These are phyloP conservation scores for Polymixis flavicincta DNA, from an alignment of 2,888 invertebrate species.

Conservation along the genomic window DNA sequence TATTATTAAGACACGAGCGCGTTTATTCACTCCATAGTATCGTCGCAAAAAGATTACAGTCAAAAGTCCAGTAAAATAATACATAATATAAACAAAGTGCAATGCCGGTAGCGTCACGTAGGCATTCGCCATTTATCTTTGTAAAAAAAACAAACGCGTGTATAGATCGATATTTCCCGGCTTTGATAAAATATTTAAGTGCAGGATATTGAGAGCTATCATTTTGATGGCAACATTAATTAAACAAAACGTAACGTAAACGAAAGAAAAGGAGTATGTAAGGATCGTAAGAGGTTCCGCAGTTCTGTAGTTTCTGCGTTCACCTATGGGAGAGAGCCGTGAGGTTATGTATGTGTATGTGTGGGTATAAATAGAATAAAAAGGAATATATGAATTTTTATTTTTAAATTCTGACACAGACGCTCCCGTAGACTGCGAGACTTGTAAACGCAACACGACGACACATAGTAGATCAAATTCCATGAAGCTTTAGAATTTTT, in stretches of 20 bases:
- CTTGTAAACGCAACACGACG: too few species aligned
- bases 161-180: conserved; percentile 19
- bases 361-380: background rate
- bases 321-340: background rate
- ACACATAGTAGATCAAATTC: too few species aligned
- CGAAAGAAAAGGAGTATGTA: too few species aligned
- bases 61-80: conserved; percentile 39
- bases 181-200: conserved; percentile 51
- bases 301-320: background rate
- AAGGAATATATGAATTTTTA: background rate
- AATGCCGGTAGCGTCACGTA: conserved; percentile 62
- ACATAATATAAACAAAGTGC: conserved; percentile 15
- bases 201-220: conserved; percentile 6
- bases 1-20: background rate
- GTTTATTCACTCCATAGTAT: background rate
- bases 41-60: conserved; percentile 23
- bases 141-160: conserved; percentile 28
- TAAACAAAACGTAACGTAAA: background rate
- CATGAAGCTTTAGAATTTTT: too few species aligned
- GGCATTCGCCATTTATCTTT: conserved; percentile 33
- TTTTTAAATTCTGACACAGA: too few species aligned
- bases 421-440: too few species aligned
- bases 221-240: background rate
- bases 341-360: background rate
- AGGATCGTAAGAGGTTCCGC: background rate